phyloP scores from a whole-genome alignment of 1,140 invertebrate species.

The Drosophila repleta region DNA sequence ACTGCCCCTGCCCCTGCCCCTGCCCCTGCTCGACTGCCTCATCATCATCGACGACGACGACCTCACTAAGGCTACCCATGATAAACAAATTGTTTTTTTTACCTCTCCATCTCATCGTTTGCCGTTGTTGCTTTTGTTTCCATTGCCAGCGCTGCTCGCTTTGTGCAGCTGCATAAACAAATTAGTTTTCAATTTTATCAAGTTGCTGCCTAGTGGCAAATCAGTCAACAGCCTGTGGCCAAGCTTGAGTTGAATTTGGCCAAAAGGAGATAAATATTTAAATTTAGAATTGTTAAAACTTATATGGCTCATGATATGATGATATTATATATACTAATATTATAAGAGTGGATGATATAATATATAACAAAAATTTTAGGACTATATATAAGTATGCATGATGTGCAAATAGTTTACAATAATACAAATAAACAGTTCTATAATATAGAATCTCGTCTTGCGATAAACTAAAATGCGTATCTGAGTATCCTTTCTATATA shows the following conservation, averaged over 20 bases:
- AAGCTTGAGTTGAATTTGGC: background rate
- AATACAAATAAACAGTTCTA: too few relatives aligned
- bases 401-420: too few relatives aligned
- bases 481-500: too few relatives aligned
- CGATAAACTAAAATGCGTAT: too few relatives aligned
- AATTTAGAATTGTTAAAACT: too few relatives aligned
- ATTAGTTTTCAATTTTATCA: constrained; percentile 82
- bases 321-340: too few relatives aligned
- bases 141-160: constrained; percentile 69
- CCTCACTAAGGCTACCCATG: constrained; percentile 71
- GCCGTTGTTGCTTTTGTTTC: constrained; percentile 50
- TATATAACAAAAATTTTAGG: too few relatives aligned
- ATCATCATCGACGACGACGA: constrained; percentile 59
- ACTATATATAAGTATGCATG: too few relatives aligned
- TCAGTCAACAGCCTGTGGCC: constrained; percentile 9
- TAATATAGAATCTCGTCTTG: too few relatives aligned
- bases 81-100: constrained; percentile 80
- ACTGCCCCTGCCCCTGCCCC: constrained; percentile 10
- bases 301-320: too few relatives aligned
- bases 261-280: too few relatives aligned
- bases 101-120: constrained; percentile 15
- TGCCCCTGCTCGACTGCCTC: constrained; percentile 35
- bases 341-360: too few relatives aligned
- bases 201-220: constrained; percentile 59
- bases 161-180: constrained; percentile 83